Base-by-base conservation (phyloP, 2,888 invertebrate genomes). In the Dynastes hyllus region DNA sequence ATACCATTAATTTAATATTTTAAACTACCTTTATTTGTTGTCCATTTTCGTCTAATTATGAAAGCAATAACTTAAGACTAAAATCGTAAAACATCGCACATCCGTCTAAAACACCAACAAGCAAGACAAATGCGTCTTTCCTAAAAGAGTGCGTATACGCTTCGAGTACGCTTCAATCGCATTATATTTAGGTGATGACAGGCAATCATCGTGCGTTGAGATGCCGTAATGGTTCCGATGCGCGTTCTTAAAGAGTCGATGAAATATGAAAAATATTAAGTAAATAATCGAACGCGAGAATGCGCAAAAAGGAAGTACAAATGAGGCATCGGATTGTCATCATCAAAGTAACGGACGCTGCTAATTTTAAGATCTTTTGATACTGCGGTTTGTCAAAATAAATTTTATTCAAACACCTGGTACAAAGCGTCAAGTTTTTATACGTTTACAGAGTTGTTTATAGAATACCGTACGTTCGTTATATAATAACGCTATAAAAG, bases 311-410 rank as follows among this genome's bases (percentile, higher is more conserved):
- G 78, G 78, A 78, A 78, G 78, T 71, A 70, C 45, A 78, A 78
- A 78, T 78, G 78, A 71, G 51, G 70, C 78, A 78, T 78, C 32
- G 69, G 37, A 78, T 78, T 65, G 71, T 71, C 63, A 71, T 78
- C 78, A 78, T 77, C 77, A 78, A 78, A 78, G 78, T 45, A 63
- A 73, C 73, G 73, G 45, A 40, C 73, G 73, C 32, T 63, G 78
- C 78, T 71, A 78, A 71, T 63, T 78, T 78, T 63, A 78, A 71
- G 53, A 70, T 65, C 78, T 69, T 70, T 78, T 78, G 78, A 78
- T 70, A 63, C 71, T 61, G 29, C 22, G 50, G 11, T 58, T 55
- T n/a, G 22, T 58, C 58, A 22, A 40, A 58, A 73, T 73, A 58
- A 58, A 73, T 73, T 37, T 58, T 73, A 58, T 73, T 58, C 73